Evolutionary conservation across 2,797 vertebrate species (phyloP).

Genomic region (Amazona finschi): DNA sequence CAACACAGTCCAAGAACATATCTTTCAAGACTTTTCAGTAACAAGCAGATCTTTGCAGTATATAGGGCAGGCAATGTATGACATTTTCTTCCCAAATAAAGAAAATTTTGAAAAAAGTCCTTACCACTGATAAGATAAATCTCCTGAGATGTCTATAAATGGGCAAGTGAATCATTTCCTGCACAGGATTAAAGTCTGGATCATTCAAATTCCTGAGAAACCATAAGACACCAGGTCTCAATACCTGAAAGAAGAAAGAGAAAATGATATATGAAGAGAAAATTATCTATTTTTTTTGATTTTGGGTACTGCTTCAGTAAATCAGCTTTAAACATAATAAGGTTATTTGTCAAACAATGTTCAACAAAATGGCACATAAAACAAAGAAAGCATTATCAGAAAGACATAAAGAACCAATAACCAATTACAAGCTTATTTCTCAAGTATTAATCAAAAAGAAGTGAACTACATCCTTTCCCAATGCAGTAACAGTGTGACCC

Average conservation of each 20-base stretch:
- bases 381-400: not conserved
- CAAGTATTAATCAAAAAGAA: not conserved
- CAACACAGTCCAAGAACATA: not conserved
- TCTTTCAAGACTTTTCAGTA: not conserved
- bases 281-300: not conserved
- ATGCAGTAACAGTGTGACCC: not conserved
- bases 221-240: conserved; percentile 95
- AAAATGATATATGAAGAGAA: not conserved
- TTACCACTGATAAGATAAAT: conserved; percentile 96
- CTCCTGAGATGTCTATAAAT: conserved; percentile 94
- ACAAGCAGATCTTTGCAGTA: not conserved
- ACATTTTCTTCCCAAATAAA: not conserved
- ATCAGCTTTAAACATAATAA: not conserved
- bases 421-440: not conserved
- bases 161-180: conserved; percentile 97
- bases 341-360: not conserved
- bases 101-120: conserved; percentile 1
- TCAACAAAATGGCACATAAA: not conserved
- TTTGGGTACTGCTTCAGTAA: not conserved
- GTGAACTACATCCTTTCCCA: not conserved
- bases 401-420: not conserved
- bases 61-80: not conserved
- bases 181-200: conserved; percentile 96
- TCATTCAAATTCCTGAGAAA: conserved; percentile 97
- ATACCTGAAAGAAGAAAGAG: conserved; percentile 77